Conservation (phyloP, 2,888 invertebrate genomes). For the Caenorhabditis zanzibari region DNA sequence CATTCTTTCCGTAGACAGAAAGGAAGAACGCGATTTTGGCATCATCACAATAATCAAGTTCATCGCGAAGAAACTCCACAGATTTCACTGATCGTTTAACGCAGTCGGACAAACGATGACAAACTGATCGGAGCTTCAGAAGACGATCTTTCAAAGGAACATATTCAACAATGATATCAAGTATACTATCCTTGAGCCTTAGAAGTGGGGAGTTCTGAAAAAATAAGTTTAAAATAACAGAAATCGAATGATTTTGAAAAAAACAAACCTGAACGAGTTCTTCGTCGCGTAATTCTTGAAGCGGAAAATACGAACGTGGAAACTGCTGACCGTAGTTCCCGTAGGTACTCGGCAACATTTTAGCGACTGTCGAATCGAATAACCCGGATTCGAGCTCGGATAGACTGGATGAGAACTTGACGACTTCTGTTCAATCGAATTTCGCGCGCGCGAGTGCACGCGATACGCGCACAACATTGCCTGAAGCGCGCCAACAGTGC, state of each 20-base stretch:
- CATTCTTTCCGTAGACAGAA: slow-evolving; percentile 65
- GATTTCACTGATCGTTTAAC: slow-evolving; percentile 67
- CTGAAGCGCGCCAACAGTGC: not conserved
- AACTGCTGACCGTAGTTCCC: not conserved
- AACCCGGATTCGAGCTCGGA: not conserved
- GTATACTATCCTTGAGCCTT: slow-evolving; percentile 47
- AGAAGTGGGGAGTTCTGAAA: slow-evolving; percentile 60
- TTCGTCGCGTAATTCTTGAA: slow-evolving; percentile 22
- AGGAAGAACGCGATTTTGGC: slow-evolving; percentile 67
- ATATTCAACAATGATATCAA: slow-evolving; percentile 59
- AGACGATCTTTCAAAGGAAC: slow-evolving; percentile 69
- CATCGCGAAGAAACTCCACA: slow-evolving; percentile 67
- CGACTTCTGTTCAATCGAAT: slow-evolving; percentile 1
- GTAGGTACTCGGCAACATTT: not conserved
- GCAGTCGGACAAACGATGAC: slow-evolving; percentile 53
- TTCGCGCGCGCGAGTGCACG: slow-evolving; percentile 12
- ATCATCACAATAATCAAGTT: slow-evolving; percentile 64
- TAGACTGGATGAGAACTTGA: too few relatives aligned
- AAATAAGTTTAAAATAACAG: not conserved
- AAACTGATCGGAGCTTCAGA: slow-evolving; percentile 48
- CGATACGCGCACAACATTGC: not conserved
- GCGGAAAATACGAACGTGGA: not conserved
- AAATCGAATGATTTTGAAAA: too few relatives aligned
- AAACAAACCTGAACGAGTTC: slow-evolving; percentile 20
- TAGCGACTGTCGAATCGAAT: not conserved